A percentile compares a stretch with the other conserved stretches of the same genome.
These are phyloP conservation scores for Catharus minimus DNA, from an alignment of 2,113 vertebrate species.

Conservation along the genomic window DNA sequence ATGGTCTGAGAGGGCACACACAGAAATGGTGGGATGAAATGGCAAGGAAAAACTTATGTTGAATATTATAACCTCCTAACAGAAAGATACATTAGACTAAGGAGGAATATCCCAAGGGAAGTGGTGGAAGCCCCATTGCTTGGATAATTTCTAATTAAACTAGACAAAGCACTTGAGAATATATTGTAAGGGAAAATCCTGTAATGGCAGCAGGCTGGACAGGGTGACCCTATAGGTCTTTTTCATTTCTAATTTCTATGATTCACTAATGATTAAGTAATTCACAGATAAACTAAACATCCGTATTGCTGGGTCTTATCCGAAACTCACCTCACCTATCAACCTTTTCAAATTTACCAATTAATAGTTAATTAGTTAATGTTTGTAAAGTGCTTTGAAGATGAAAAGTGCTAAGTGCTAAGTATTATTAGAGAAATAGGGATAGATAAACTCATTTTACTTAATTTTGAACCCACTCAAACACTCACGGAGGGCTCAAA, in stretches of 20 bases:
- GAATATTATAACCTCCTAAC: slow-evolving; percentile 71
- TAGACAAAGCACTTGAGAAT: slow-evolving; percentile 74
- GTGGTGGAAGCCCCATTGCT: slow-evolving; percentile 74
- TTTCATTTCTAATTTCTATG: slow-evolving; percentile 71
- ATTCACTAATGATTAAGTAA: slow-evolving; percentile 80
- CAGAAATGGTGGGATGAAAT: slow-evolving; percentile 59
- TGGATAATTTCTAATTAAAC: slow-evolving; percentile 82
- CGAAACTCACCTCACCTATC: slow-evolving; percentile 78
- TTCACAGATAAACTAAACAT: slow-evolving; percentile 80
- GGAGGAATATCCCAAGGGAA: slow-evolving; percentile 73
- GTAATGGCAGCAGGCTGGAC: slow-evolving; percentile 62
- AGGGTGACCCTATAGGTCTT: slow-evolving; percentile 67
- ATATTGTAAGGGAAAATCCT: slow-evolving; percentile 68
- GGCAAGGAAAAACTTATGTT: slow-evolving; percentile 53
- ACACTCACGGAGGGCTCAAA: slow-evolving; percentile 22
- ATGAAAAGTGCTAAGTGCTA: slow-evolving; percentile 72
- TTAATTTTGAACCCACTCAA: slow-evolving; percentile 72
- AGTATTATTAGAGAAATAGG: slow-evolving; percentile 72
- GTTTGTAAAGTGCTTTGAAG: slow-evolving; percentile 76
- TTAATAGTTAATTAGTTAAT: slow-evolving; percentile 78
- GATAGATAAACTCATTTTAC: slow-evolving; percentile 72
- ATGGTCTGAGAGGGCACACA: background rate
- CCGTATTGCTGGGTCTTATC: slow-evolving; percentile 73
- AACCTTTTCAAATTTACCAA: slow-evolving; percentile 79
- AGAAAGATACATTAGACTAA: slow-evolving; percentile 66